phyloP scores from a whole-genome alignment of 2,113 vertebrate species.

The Xiphophorus maculatus region DNA sequence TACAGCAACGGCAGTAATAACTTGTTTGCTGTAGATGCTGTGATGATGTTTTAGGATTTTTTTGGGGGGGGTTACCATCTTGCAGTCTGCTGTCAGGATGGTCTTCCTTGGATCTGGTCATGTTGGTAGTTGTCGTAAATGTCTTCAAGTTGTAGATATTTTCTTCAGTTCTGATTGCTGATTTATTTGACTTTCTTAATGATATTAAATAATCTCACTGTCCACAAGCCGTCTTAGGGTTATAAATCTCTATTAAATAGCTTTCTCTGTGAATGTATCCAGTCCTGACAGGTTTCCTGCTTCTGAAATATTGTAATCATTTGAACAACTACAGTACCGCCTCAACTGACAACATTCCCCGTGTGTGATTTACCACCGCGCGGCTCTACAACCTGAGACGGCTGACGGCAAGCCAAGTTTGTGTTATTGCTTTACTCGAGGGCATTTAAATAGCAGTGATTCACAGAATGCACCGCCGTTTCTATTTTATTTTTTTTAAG shows the following conservation, averaged over 20 bases:
- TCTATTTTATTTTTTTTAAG: slow-evolving; percentile 15
- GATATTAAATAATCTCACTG: background rate
- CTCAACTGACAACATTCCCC: background rate
- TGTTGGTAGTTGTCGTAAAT: too few relatives aligned
- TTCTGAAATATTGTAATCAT: slow-evolving; percentile 23
- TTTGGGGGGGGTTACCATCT: background rate
- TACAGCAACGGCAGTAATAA: too few relatives aligned
- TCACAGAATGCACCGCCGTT: background rate
- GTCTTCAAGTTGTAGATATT: too few relatives aligned
- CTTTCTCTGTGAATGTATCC: background rate
- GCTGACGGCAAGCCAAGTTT: background rate
- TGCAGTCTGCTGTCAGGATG: background rate
- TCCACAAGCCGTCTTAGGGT: too few relatives aligned
- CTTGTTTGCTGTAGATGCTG: too few relatives aligned
- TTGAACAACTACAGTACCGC: background rate
- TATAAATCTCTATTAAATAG: too few relatives aligned
- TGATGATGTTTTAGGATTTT: background rate
- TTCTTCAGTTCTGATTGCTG: too few relatives aligned
- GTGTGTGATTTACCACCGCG: background rate
- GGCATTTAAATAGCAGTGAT: slow-evolving; percentile 7
- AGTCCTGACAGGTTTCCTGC: background rate
- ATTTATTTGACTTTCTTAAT: background rate
- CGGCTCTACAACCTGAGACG: background rate
- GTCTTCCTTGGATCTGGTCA: too few relatives aligned
- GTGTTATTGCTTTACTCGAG: slow-evolving; percentile 7